Base-by-base conservation (phyloP, 2,888 invertebrate genomes). In the Drosophila kambysellisi region DNA sequence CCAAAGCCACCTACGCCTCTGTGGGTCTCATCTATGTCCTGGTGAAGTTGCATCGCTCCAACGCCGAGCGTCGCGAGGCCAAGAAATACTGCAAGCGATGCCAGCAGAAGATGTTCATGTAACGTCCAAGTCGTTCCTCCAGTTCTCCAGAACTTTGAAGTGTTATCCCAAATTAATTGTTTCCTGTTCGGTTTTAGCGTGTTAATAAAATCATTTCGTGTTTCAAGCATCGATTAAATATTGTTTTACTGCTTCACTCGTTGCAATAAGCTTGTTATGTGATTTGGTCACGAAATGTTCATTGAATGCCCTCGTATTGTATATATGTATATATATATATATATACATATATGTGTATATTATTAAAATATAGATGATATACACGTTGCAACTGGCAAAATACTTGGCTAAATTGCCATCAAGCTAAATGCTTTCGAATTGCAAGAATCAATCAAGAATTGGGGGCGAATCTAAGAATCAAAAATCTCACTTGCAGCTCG, bases 1-100 rank as follows among this genome's bases (percentile, higher is more conserved):
- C 89, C 75, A 90, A 90, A 72, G 89, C 79, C 52, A 91, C 91
- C 6, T 91, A 82, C 68, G 91, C 82, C 39, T 83, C 91, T 2
- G 58, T 90, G 56, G 91, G 90, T 1, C 67, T 83, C 20, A 66
- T 91, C 43, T 91, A 86, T 62, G 59, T 89, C 29, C 39, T 88
- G 61, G 73, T 80, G 11, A 89, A 81, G 69, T 77, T 82, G 64
- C 80, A 74, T 29, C 70, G 75, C 1, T 64, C 75, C 58, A 73
- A 62, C 15, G 30, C 52, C 3, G 57, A 82, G 48, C 67, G 76
- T 7, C 76, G 75, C n/a, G 75, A 80, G 20, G 5, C 54, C 15
- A 25, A 29, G 52, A 56, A 69, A 35, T 71, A 79, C 39, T 78
- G 79, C 71, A 81, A 75, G 60, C 60, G 59, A 52, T 73, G 74